These are phyloP conservation scores for Ophthalmolycus amberensis DNA, from an alignment of 2,113 vertebrate species.

Conservation along the genomic window DNA sequence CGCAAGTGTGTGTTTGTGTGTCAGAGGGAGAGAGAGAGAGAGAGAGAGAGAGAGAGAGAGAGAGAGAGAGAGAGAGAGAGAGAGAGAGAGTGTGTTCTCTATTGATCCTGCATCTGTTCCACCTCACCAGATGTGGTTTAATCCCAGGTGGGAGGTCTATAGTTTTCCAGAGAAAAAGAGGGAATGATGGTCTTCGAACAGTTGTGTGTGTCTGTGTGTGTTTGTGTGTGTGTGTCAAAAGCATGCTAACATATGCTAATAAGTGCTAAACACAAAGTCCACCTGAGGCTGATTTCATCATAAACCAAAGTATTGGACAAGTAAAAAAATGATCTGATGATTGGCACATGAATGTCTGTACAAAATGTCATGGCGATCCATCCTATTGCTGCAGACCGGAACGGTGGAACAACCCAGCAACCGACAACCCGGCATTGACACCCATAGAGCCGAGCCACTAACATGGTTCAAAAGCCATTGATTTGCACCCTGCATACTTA, in stretches of 20 bases:
- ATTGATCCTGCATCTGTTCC: conserved; percentile 30
- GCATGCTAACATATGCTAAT: not conserved
- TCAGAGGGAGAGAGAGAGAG: not conserved
- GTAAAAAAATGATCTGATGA: not conserved
- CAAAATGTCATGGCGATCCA: not conserved
- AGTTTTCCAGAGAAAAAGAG: not conserved
- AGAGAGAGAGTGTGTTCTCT: not conserved
- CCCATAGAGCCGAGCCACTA: not conserved
- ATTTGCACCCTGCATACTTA: too few relatives aligned
- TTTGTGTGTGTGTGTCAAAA: not conserved
- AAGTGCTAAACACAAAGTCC: not conserved
- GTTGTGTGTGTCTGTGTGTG: not conserved
- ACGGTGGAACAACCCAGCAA: not conserved
- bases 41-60: too few relatives aligned
- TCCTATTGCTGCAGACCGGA: not conserved
- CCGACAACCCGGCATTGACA: not conserved
- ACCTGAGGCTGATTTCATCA: not conserved
- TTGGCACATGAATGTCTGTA: not conserved
- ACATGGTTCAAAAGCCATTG: not conserved
- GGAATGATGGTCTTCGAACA: not conserved
- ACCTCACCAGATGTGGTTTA: conserved; percentile 11
- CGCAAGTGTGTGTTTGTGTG: not conserved
- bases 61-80: too few relatives aligned
- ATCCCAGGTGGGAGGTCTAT: conserved; percentile 35
- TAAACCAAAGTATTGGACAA: not conserved